Evolutionary conservation across 2,113 vertebrate species (phyloP).

Genomic region (Ariopsis seemanni): DNA sequence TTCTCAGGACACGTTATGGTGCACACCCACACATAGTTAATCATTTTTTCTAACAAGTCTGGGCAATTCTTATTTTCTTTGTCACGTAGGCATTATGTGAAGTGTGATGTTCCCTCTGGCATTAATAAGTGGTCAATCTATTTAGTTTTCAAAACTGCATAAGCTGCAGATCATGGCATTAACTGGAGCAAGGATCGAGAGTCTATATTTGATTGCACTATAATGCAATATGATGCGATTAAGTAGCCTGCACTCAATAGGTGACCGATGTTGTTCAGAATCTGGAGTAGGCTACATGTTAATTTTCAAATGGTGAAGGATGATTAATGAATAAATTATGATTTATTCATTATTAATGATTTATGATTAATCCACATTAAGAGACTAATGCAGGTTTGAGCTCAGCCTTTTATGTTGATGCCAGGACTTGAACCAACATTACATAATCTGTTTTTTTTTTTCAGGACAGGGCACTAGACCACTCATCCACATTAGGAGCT

Average conservation of each 20-base stretch:
- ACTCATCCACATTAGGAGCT: too few species aligned
- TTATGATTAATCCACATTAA: too few species aligned
- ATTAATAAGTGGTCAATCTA: neutral
- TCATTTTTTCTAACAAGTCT: slow-evolving; percentile 10
- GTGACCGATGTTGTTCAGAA: neutral
- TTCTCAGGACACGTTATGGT: neutral
- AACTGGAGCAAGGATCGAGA: neutral
- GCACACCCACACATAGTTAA: neutral
- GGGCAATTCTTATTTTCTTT: neutral
- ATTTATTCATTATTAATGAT: too few species aligned
- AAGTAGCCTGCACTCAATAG: neutral
- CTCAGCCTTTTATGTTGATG: too few species aligned
- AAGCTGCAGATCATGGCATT: neutral
- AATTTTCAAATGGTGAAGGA: neutral
- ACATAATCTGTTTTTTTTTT: too few species aligned
- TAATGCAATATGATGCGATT: neutral
- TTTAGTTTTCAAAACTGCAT: neutral
- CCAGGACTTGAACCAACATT: too few species aligned
- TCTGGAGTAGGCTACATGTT: neutral
- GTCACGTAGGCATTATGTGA: neutral
- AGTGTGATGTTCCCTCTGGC: neutral
- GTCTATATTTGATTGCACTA: neutral
- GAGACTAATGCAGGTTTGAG: too few species aligned
- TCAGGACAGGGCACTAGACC: too few species aligned
- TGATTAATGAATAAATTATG: too few species aligned